These are phyloP conservation scores for Drosophila longiperda DNA, from an alignment of 2,888 invertebrate species.

Conservation along the genomic window DNA sequence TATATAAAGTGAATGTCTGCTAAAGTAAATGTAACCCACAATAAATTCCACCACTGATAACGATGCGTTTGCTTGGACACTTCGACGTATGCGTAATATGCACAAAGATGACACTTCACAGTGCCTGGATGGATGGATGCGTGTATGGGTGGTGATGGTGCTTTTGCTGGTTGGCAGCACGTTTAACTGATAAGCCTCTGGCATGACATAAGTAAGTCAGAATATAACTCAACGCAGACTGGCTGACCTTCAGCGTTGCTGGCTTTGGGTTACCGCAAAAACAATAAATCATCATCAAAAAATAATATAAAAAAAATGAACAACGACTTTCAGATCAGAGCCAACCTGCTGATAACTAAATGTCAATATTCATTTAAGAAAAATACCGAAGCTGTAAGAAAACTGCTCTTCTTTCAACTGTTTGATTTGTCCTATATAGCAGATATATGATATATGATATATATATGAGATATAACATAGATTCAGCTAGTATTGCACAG, in stretches of 20 bases:
- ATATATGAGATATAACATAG: not conserved
- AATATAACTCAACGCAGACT: conserved; percentile 31
- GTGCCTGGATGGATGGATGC: conserved; percentile 40
- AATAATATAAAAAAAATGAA: conserved; percentile 32
- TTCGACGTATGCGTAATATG: conserved; percentile 49
- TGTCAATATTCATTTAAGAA: not conserved
- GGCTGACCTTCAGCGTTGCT: conserved; percentile 51
- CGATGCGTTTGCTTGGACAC: conserved; percentile 45
- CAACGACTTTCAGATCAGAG: not conserved
- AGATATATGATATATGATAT: not conserved
- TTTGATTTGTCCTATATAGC: not conserved
- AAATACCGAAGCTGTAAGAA: not conserved
- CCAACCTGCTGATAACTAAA: not conserved
- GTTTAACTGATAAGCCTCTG: conserved; percentile 50
- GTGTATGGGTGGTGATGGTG: conserved; percentile 6
- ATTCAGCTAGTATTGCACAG: not conserved
- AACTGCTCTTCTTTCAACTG: not conserved
- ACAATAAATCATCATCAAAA: conserved; percentile 39
- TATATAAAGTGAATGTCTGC: not conserved
- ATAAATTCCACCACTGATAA: conserved; percentile 37
- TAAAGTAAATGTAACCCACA: conserved; percentile 19
- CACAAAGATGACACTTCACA: conserved; percentile 33
- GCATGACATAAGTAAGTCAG: conserved; percentile 45
- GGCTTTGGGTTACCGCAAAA: conserved; percentile 25
- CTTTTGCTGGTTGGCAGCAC: conserved; percentile 11